These are phyloP conservation scores for Invenusta paracnida DNA, from an alignment of 2,888 invertebrate genomes.

Conservation along the genomic window DNA sequence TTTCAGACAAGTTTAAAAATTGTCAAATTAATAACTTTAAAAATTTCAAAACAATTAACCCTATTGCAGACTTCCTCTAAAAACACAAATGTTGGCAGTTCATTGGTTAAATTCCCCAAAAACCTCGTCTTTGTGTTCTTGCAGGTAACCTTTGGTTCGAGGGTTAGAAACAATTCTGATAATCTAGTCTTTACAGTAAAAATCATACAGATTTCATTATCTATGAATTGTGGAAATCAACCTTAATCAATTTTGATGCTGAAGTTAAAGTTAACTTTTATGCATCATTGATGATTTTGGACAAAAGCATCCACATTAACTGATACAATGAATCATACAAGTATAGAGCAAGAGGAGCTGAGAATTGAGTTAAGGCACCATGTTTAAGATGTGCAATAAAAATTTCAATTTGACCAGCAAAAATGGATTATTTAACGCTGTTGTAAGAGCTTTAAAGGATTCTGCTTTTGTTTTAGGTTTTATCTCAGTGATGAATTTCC, in stretches of 20 bases:
- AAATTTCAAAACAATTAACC: too few relatives aligned
- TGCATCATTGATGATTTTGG: neutral
- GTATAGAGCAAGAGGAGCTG: neutral
- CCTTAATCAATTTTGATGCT: neutral
- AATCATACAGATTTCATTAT: neutral
- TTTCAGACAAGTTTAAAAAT: too few relatives aligned
- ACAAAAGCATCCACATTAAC: neutral
- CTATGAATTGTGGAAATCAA: neutral
- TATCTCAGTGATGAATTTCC: neutral
- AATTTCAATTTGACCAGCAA: neutral
- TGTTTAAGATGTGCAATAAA: neutral
- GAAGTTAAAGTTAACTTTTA: neutral
- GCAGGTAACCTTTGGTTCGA: neutral
- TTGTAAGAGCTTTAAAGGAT: neutral
- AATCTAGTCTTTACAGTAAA: too few relatives aligned
- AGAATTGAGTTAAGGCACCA: neutral
- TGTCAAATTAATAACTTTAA: too few relatives aligned
- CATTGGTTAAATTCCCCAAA: too few relatives aligned
- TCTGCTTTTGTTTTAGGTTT: neutral
- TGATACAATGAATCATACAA: neutral
- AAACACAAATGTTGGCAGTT: too few relatives aligned
- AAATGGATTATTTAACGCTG: neutral
- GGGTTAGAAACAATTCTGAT: neutral
- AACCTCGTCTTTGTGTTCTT: neutral
- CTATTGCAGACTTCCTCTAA: too few relatives aligned